Conservation (phyloP, 2,113 vertebrate genomes). For the Brachypteracias leptosomus region DNA sequence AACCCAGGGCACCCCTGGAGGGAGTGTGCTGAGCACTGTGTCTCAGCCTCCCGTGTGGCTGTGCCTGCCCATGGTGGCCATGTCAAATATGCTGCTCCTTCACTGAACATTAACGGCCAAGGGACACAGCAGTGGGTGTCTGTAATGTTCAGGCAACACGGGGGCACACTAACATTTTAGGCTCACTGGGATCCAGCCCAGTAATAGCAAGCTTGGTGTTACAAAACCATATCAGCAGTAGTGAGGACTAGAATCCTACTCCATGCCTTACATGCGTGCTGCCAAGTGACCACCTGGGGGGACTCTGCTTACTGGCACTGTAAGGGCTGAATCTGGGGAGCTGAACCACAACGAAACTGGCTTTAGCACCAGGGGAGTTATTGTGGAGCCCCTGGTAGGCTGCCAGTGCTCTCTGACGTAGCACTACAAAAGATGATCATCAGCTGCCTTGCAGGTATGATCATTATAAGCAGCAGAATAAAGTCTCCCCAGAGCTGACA, state of each 20-base stretch:
- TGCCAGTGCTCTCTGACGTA: neutral
- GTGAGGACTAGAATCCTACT: neutral
- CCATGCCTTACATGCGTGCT: accelerated
- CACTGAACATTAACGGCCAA: accelerated
- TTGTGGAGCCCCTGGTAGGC: neutral
- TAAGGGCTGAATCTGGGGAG: neutral
- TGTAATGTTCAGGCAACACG: neutral
- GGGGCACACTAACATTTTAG: neutral
- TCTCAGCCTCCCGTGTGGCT: neutral
- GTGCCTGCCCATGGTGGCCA: neutral
- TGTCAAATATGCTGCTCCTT: neutral
- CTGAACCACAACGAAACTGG: neutral
- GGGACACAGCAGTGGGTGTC: neutral
- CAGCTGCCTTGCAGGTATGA: neutral
- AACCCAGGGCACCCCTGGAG: neutral
- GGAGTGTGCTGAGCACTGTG: neutral
- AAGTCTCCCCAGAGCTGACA: neutral
- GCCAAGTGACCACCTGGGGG: too few species aligned
- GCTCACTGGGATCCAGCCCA: neutral
- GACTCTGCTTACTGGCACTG: neutral
- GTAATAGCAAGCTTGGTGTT: neutral
- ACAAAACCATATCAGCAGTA: neutral
- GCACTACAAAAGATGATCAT: neutral
- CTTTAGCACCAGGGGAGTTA: neutral
- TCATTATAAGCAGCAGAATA: neutral